These are phyloP conservation scores for Drosophila maculinotata DNA, from an alignment of 2,888 invertebrate genomes.

Conservation along the genomic window DNA sequence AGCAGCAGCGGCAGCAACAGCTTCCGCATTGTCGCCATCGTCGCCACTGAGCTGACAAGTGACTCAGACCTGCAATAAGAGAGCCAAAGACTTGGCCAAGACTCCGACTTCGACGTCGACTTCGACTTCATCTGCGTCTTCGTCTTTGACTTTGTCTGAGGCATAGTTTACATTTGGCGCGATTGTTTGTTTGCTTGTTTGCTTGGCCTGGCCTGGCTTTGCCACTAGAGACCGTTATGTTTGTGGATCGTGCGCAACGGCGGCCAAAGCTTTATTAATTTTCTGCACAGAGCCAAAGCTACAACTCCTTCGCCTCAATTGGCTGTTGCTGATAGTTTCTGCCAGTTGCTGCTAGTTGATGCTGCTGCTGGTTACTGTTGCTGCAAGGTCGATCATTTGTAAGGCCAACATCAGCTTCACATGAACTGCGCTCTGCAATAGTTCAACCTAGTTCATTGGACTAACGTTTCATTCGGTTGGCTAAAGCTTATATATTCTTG, in stretches of 20 bases:
- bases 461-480: conserved; percentile 21
- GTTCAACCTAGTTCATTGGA: conserved; percentile 44
- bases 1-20: conserved; percentile 34
- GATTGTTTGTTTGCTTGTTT: conserved; percentile 60
- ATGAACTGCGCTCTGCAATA: conserved; percentile 19
- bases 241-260: conserved; percentile 71
- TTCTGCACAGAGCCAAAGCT: conserved; percentile 39
- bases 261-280: conserved; percentile 67
- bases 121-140: conserved; percentile 2
- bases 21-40: conserved; percentile 71
- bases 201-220: conserved; percentile 35
- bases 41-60: conserved; percentile 69
- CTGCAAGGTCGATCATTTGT: conserved; percentile 70
- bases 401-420: conserved; percentile 50
- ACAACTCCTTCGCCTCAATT: conserved; percentile 51
- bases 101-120: conserved; percentile 2
- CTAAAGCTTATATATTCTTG: conserved; percentile 1
- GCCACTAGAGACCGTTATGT: conserved; percentile 73
- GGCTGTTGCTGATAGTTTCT: conserved; percentile 26
- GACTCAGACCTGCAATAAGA: conserved; percentile 53
- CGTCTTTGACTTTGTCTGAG: conserved; percentile 29
- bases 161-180: conserved; percentile 70
- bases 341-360: conserved; percentile 6
- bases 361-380: conserved; percentile 23
- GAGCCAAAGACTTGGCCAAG: conserved; percentile 6